Conservation (phyloP, 1,140 invertebrate genomes). For the Megathymus violae region DNA sequence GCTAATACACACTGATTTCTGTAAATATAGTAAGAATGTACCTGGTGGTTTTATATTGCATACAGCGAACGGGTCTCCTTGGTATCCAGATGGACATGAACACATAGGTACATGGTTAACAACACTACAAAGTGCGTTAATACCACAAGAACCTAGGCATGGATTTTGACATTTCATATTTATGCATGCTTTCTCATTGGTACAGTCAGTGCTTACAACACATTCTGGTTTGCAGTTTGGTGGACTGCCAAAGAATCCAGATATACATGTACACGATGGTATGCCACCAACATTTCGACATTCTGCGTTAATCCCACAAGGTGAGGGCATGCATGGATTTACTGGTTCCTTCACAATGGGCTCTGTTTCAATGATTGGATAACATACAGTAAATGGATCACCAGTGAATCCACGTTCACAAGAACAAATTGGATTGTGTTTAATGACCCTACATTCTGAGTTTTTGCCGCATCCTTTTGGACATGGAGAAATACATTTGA, state of each 20-base stretch:
- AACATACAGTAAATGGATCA: slow-evolving; percentile 88
- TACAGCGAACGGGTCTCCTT: slow-evolving; percentile 90
- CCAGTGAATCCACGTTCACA: slow-evolving; percentile 88
- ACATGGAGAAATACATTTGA: slow-evolving; percentile 88
- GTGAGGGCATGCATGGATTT: slow-evolving; percentile 90
- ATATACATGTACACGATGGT: slow-evolving; percentile 89
- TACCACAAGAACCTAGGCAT: slow-evolving; percentile 92
- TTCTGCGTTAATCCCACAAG: slow-evolving; percentile 92
- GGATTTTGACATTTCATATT: slow-evolving; percentile 93
- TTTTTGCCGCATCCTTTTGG: slow-evolving; percentile 85
- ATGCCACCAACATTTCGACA: slow-evolving; percentile 90
- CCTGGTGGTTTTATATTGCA: slow-evolving; percentile 84
- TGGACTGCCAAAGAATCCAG: slow-evolving; percentile 88
- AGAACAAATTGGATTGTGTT: slow-evolving; percentile 90
- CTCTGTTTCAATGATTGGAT: slow-evolving; percentile 61
- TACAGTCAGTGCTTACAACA: slow-evolving; percentile 91
- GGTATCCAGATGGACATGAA: slow-evolving; percentile 87
- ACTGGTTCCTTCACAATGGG: slow-evolving; percentile 44
- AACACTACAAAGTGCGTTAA: slow-evolving; percentile 90
- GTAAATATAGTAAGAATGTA: slow-evolving; percentile 46
- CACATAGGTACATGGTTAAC: slow-evolving; percentile 92
- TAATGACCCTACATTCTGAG: slow-evolving; percentile 86
- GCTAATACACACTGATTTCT: neutral
- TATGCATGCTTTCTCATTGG: slow-evolving; percentile 91
- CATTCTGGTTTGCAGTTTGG: slow-evolving; percentile 92